These are phyloP conservation scores for Gavia stellata DNA, from an alignment of 2,113 vertebrate species.

Conservation along the genomic window DNA sequence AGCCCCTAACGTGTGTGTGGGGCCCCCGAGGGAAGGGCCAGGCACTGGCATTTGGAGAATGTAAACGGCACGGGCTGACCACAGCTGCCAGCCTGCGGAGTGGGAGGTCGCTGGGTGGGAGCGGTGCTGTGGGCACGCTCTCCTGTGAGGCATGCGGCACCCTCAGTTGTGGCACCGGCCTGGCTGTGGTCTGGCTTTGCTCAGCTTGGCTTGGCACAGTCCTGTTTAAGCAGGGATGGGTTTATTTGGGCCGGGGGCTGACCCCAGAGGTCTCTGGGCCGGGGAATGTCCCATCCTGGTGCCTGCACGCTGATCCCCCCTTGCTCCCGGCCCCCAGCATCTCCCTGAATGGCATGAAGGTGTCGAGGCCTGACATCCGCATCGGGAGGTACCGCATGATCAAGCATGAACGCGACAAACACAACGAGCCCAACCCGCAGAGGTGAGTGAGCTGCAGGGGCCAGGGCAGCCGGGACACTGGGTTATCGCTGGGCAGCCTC, in stretches of 20 bases:
- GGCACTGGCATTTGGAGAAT: neutral
- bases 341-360: constrained; percentile 98
- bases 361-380: constrained; percentile 93
- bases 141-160: neutral
- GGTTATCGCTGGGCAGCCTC: neutral
- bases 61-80: neutral
- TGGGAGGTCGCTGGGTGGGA: fast-evolving
- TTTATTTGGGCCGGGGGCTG: neutral
- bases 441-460: constrained; percentile 81
- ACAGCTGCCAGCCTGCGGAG: neutral
- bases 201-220: neutral
- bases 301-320: neutral
- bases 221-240: neutral
- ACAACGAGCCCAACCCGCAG: constrained; percentile 98
- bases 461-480: fast-evolving
- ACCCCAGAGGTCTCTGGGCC: neutral
- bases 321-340: constrained; percentile 76
- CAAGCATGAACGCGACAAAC: constrained; percentile 97
- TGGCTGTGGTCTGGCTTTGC: neutral
- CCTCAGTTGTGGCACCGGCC: neutral
- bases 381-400: constrained; percentile 99
- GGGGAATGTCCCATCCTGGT: neutral
- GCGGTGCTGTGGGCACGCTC: neutral
- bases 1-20: neutral
- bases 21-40: neutral